phyloP scores from a whole-genome alignment of 2,888 invertebrate species.

The Drosophila prostipennis region DNA sequence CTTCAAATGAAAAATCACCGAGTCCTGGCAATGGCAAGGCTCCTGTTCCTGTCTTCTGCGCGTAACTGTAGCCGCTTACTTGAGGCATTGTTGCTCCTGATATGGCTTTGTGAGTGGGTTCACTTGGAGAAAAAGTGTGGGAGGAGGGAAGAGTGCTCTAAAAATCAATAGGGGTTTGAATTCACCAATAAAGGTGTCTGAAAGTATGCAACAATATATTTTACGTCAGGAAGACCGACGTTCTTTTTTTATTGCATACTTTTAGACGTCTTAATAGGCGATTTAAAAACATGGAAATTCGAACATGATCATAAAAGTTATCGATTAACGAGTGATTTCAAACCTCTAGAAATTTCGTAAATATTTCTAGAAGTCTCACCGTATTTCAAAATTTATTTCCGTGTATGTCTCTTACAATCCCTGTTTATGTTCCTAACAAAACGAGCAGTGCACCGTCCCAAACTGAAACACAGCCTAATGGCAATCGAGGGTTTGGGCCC shows the following conservation, averaged over 20 bases:
- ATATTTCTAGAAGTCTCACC: neutral
- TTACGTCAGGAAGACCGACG: too few relatives aligned
- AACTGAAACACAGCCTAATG: constrained; percentile 36
- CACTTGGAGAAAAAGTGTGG: constrained; percentile 8
- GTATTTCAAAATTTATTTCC: neutral
- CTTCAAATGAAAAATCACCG: constrained; percentile 74
- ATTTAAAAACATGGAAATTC: too few relatives aligned
- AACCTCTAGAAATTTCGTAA: neutral
- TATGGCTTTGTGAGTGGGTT: constrained; percentile 10
- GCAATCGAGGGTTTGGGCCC: constrained; percentile 17
- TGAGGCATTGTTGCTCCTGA: constrained; percentile 58
- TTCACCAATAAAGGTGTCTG: too few relatives aligned
- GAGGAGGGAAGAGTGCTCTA: too few relatives aligned
- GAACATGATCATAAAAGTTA: too few relatives aligned
- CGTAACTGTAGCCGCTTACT: constrained; percentile 41
- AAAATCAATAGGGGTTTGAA: too few relatives aligned
- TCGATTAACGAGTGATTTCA: neutral
- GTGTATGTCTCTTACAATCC: constrained; percentile 53
- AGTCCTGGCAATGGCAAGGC: constrained; percentile 32
- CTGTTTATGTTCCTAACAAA: constrained; percentile 11
- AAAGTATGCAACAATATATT: too few relatives aligned
- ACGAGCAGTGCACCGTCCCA: constrained; percentile 20
- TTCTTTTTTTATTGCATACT: too few relatives aligned
- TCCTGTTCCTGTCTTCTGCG: constrained; percentile 6
- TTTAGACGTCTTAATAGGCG: too few relatives aligned